Evolutionary conservation across 2,113 vertebrate species (phyloP), one percentile per base, ranked within the genome.

Genomic region (Dipodomys stephensi): DNA sequence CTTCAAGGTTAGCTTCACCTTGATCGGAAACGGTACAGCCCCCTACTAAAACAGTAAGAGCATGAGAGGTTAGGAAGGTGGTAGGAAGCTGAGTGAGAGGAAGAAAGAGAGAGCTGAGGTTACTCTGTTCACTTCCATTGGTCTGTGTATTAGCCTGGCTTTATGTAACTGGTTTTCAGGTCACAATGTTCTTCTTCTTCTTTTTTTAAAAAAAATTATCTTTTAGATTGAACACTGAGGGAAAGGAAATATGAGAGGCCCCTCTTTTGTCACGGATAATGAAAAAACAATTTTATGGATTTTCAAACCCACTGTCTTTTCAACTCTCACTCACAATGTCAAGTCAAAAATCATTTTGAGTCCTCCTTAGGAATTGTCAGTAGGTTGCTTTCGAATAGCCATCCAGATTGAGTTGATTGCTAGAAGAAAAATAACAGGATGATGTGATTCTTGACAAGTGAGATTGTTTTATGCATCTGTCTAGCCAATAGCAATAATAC

Each of bases 241-340:
- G 2, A n/a, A 92, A 71, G 46, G 46, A 78, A 96, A 60, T 25
- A 44, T 57, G 9, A 93, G n/a, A 94, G 39, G 7, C 57, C 49
- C 49, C 67, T 91, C 30, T 39, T 62, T 72, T 96, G 71, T 62
- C 77, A 95, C 90, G 93, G 86, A 20, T 71, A 97, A 91, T 60
- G 68, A 83, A 65, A 93, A 87, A 96, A 53, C 0, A 49, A 8
- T 49, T 96, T 92, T 76, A 89, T 79, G 77, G 71, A 35, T 95
- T 97, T 96, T 77, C 27, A 80, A 96, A 93, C 20, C 1, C 64
- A 84, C 46, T 74, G 16, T 6, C 39, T 97, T 90, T 95, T 87
- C 32, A 79, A 96, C 20, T 5, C 11, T 71, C 49, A 87, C 28
- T 71, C 49, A 87, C 28, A 39, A 65, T 69, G 89, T 88, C 10